Base-by-base conservation (phyloP, 1,140 invertebrate species). In the Bombus picipes region DNA sequence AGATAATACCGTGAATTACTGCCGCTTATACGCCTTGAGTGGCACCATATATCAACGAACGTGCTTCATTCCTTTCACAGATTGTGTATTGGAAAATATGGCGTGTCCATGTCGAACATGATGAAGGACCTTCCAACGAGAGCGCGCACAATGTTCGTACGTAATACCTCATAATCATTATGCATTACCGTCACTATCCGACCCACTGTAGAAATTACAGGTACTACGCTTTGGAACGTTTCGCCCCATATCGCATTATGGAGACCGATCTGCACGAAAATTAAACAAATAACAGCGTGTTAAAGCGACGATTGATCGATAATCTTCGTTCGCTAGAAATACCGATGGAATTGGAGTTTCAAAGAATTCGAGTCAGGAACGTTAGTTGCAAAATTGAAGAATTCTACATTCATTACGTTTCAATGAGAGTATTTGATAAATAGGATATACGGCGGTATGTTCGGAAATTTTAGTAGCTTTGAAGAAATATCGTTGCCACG, bases 11-110 rank as follows among this genome's bases (percentile, higher is more conserved):
- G 70, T 92, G 89, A 92, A 92, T 92, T 92, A 92, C 84, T 88
- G 76, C 57, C 89, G 89, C 86, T 92, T 92, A 90, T 90, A 86
- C 81, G 68, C 87, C 89, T 92, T 87, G 87, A 92, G 89, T 92
- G 85, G 80, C 62, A 82, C 80, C 78, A 87, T 92, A 89, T 92
- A 92, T 92, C 91, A 90, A 68, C 87, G 62, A 73, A 65, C 82
- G 71, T 47, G 71, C 83, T 91, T 89, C 88, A 87, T 92, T 92
- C 86, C 91, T 92, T 90, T 90, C 74, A 85, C 82, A 89, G 91
- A 92, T 91, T 90, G 89, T 92, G 89, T 90, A 92, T 92, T 90
- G 91, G 91, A 90, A 92, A 92, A 92, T 89, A 92, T 92, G 87
- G 91, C 88, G 78, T 81, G 88, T 90, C 85, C 89, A 90, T 53